Evolutionary conservation across 2,113 vertebrate genomes (phyloP), one percentile per base, ranked within the genome.

Genomic region (Clarias batrachus): DNA sequence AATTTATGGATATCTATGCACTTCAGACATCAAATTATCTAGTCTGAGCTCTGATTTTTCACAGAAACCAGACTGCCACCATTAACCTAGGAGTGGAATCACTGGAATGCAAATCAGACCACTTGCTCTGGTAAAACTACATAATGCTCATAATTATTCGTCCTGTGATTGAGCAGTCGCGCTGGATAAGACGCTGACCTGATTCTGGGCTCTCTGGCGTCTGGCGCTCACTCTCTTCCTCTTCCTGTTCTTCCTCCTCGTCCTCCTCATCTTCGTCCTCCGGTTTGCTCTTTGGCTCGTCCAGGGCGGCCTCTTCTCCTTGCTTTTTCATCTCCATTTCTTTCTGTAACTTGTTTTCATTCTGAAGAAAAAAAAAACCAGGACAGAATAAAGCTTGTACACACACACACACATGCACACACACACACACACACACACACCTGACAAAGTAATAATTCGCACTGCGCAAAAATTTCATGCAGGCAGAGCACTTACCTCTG

Each of bases 311-410:
- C 21, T 66, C 77, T 78, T 89, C 91, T 52, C 33, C 87, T 48
- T 89, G 88, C 82, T 91, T 91, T 87, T 92, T 95, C 93, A 93
- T 96, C 79, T 95, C 96, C 87, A 93, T 96, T 89, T 96, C 94
- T 79, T 83, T 88, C 60, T 81, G 91, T 85, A 94, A 87, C 90
- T 94, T 95, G 37, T 95, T 95, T 90, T 97, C 96, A 70, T 96
- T 97, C 97, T 98, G 88, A 71, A 87, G 30, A 37, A 37, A 37
- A 37, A 4, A 27, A 4, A 27, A 85, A 10, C 73, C 19, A 0
- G 48, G 48, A 23, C 60, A 23, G 33, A 62, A 37, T 66, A 4
- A 65, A 27, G 11, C 27, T 71, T 30, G 2, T 41, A 5, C 37
- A 41, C 37, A 41, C 37, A 71, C 0, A 60, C 17, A 16, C 57